Base-by-base conservation (phyloP, 2,888 invertebrate species). In the Pachydiplax longipennis region DNA sequence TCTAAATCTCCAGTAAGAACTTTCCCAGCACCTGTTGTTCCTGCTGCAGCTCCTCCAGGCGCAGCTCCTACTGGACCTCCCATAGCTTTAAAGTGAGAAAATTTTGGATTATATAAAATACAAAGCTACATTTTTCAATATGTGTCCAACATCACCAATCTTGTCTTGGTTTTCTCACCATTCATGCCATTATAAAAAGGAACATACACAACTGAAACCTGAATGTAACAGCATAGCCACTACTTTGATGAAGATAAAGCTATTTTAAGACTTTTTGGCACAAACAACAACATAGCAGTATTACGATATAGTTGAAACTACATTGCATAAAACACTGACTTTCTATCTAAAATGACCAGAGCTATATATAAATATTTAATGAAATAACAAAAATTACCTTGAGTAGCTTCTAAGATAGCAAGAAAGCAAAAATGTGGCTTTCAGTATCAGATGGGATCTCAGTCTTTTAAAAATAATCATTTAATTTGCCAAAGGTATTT, bases 1-100 rank as follows among this genome's bases (percentile, higher is more conserved):
- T 99, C 99, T 94, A 99, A 95, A 94, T 99, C 99, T 91, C 98
- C 98, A 44, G 98, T 98, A 92, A 99, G 95, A 92, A 99, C 97
- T 93, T 97, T 97, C 92, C 96, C 96, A 91, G 95, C 94, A 93
- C 94, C 94, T 92, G 95, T 94, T 92, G 95, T 93, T 91, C 94
- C 94, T 31, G 93, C 25, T 37, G 87, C 40, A 37, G 87, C 37
- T 35, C 87, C 87, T 37, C 65, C 87, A 22, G 87, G 87, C 4
- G 87, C n/a, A 31, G 31, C 87, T 61, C 87, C 87, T 61, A 87
- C 37, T 37, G 87, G 37, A 87, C 87, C 87, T 35, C 87, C 61
- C 37, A 37, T 61, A 65, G 87, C 87, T 87, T 61, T 37, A 87
- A 61, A 73, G 25, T 73, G 35, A 83, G 37, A 65, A 87, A 87